phyloP scores from a whole-genome alignment of 2,797 vertebrate genomes.

The Remorina albescens region DNA sequence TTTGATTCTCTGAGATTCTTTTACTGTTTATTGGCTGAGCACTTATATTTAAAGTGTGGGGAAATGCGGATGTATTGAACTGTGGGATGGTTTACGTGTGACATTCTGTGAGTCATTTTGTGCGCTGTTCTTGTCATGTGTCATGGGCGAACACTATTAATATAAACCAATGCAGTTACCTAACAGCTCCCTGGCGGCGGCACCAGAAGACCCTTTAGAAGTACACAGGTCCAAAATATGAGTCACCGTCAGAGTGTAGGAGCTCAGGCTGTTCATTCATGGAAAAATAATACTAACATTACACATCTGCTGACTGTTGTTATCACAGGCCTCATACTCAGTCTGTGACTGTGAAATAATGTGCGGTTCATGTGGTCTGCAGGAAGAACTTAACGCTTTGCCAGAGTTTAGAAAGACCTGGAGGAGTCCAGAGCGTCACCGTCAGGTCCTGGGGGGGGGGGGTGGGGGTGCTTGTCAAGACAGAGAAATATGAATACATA shows the following conservation, averaged over 20 bases:
- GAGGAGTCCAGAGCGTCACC: background rate
- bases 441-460: background rate
- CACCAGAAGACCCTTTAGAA: constrained; percentile 44
- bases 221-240: constrained; percentile 62
- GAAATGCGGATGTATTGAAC: background rate
- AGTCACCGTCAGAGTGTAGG: constrained; percentile 67
- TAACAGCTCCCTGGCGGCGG: constrained; percentile 38
- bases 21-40: background rate
- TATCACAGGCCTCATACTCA: background rate
- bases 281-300: constrained; percentile 37
- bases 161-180: constrained; percentile 49
- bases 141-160: constrained; percentile 45
- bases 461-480: background rate
- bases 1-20: background rate
- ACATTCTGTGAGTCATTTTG: constrained; percentile 30
- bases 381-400: background rate
- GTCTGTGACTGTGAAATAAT: background rate
- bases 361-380: background rate
- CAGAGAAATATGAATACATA: no score
- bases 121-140: background rate
- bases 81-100: background rate
- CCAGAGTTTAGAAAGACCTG: background rate
- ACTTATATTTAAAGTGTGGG: background rate
- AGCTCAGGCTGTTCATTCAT: constrained; percentile 74
- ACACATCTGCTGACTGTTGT: constrained; percentile 13